Percentiles rank a stretch among this genome's conserved stretches.
phyloP scores from a whole-genome alignment of 1,140 invertebrate species.

The Papilio dardanus region DNA sequence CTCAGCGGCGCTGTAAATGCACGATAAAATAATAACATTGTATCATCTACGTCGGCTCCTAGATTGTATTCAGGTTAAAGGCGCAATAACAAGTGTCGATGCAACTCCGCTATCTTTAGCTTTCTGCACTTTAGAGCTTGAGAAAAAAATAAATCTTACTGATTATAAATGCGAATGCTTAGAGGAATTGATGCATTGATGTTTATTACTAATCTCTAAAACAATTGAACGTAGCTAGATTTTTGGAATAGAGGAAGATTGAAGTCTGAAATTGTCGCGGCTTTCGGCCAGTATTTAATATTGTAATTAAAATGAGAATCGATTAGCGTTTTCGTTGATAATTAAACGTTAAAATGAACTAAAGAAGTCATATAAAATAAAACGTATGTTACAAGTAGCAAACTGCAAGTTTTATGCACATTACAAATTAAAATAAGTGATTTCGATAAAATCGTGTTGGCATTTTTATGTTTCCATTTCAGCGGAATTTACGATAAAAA shows the following conservation, averaged over 20 bases:
- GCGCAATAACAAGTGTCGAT: constrained; percentile 25
- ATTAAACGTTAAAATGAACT: background rate
- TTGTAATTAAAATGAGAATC: background rate
- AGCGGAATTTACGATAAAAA: background rate
- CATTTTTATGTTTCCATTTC: constrained; percentile 3
- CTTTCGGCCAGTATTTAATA: background rate
- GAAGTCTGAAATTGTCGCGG: no score
- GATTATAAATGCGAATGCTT: no score
- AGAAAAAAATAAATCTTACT: background rate
- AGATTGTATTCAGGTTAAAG: constrained; percentile 37
- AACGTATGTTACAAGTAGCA: background rate
- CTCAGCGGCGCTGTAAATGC: constrained; percentile 31
- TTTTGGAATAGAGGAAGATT: no score
- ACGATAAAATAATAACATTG: constrained; percentile 39
- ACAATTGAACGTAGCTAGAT: no score
- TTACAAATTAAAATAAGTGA: background rate
- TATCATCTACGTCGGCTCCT: constrained; percentile 35
- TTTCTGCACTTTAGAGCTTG: background rate
- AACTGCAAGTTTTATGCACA: background rate
- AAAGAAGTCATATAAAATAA: background rate
- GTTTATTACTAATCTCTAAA: no score
- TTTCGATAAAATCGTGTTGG: background rate
- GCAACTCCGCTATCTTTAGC: constrained; percentile 4
- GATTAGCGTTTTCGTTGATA: background rate
- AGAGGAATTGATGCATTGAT: no score